These are phyloP conservation scores for Trematomus loennbergii DNA, from an alignment of 2,113 vertebrate species.

Conservation along the genomic window DNA sequence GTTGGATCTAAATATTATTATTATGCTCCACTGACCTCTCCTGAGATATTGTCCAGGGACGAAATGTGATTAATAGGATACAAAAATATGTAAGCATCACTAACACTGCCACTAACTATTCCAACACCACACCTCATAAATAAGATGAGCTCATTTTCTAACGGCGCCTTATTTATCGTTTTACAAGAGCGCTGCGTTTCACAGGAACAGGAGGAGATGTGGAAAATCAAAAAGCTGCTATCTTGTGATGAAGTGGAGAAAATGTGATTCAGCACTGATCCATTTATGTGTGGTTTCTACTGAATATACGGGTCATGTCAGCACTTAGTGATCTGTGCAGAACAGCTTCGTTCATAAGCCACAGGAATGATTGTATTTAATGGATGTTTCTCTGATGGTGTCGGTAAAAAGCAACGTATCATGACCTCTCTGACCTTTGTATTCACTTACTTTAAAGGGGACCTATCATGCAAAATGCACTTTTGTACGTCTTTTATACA, in stretches of 20 bases:
- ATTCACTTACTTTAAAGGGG: too few relatives aligned
- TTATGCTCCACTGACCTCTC: background rate
- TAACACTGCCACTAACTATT: slow-evolving; percentile 13
- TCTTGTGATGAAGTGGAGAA: background rate
- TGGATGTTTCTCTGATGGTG: background rate
- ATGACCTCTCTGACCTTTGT: too few relatives aligned
- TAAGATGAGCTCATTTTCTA: slow-evolving; percentile 35
- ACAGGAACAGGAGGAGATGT: slow-evolving; percentile 44
- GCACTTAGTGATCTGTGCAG: slow-evolving; percentile 5
- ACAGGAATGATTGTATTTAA: background rate
- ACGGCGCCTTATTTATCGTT: slow-evolving; percentile 10
- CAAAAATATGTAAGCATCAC: slow-evolving; percentile 11
- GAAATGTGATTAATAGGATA: background rate
- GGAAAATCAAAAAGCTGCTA: slow-evolving; percentile 6
- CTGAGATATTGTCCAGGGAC: background rate
- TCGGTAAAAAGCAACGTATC: too few relatives aligned
- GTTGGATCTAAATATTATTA: background rate
- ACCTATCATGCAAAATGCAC: too few relatives aligned
- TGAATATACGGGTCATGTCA: background rate
- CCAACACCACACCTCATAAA: slow-evolving; percentile 17
- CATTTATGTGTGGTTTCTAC: background rate
- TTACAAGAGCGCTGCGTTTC: slow-evolving; percentile 39
- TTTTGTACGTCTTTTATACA: too few relatives aligned
- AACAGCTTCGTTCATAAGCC: background rate
- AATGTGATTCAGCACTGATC: slow-evolving; percentile 1